Percentiles rank a stretch among this genome's conserved stretches.
phyloP scores from a whole-genome alignment of 2,888 invertebrate genomes.

The Cactoblastis cactorum region DNA sequence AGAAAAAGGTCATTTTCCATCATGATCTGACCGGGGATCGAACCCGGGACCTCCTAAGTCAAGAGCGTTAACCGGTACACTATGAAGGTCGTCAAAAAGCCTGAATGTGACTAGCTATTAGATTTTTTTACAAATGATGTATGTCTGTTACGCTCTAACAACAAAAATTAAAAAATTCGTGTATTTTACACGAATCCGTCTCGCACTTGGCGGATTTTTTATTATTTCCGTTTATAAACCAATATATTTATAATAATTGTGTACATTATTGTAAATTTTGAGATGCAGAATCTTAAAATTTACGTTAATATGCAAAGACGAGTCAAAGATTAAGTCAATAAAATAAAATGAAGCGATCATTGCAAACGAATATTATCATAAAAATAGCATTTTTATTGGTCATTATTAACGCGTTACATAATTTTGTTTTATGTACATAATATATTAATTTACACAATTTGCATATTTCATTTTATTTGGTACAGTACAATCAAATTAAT shows the following conservation, averaged over 20 bases:
- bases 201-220: background rate
- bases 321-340: background rate
- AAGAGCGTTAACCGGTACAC: no score
- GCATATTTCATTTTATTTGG: background rate
- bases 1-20: no score
- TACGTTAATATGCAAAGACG: background rate
- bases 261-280: no score
- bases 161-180: no score
- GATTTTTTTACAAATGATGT: no score
- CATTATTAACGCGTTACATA: background rate
- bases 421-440: conserved; percentile 1
- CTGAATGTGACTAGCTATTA: no score
- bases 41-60: no score
- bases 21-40: no score
- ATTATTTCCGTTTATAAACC: background rate
- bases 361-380: background rate
- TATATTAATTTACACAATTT: background rate
- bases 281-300: background rate
- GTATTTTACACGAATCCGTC: background rate
- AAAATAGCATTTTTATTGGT: background rate
- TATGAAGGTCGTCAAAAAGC: no score
- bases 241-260: background rate
- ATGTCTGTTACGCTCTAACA: no score
- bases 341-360: background rate
- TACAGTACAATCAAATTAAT: background rate